Evolutionary conservation across 1,140 invertebrate genomes (phyloP).

Genomic region (Aphelenchoides fujianensis): DNA sequence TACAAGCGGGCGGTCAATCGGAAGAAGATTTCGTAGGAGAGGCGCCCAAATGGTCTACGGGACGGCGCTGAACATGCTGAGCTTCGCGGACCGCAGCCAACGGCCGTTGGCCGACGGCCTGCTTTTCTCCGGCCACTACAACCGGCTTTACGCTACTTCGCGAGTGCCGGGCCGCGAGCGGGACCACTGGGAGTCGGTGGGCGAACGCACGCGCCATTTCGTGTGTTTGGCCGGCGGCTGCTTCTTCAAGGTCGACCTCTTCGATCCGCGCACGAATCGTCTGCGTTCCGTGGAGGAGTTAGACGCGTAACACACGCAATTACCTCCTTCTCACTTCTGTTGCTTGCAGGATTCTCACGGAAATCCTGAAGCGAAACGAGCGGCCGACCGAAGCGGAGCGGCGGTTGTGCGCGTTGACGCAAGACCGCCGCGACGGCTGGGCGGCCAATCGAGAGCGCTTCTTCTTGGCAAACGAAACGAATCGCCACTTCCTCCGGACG

Average conservation of each 20-base stretch:
- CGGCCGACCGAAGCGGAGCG: constrained; percentile 28
- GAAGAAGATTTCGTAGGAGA: background rate
- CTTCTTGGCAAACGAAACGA: constrained; percentile 42
- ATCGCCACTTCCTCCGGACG: constrained; percentile 41
- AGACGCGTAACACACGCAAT: too few relatives aligned
- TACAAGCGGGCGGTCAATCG: background rate
- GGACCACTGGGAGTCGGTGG: constrained; percentile 30
- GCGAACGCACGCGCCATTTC: constrained; percentile 43
- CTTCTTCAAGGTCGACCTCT: constrained; percentile 54
- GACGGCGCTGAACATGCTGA: constrained; percentile 26
- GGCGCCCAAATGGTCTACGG: constrained; percentile 6
- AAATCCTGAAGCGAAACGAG: constrained; percentile 45
- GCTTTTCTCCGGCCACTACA: constrained; percentile 50
- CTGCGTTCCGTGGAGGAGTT: constrained; percentile 32
- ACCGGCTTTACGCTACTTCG: constrained; percentile 46
- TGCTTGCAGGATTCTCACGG: constrained; percentile 41
- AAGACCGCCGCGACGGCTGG: constrained; percentile 49
- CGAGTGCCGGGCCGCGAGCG: constrained; percentile 43
- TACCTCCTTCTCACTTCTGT: background rate
- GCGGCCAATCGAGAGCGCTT: constrained; percentile 43
- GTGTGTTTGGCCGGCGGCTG: constrained; percentile 42
- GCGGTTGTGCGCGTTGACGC: constrained; percentile 42
- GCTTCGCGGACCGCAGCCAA: constrained; percentile 50
- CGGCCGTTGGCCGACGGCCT: constrained; percentile 52
- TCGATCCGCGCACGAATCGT: constrained; percentile 35